A percentile compares a stretch with the other conserved stretches of the same genome.
phyloP scores from a whole-genome alignment of 2,888 invertebrate species.

The Dasysyrphus tricinctus region DNA sequence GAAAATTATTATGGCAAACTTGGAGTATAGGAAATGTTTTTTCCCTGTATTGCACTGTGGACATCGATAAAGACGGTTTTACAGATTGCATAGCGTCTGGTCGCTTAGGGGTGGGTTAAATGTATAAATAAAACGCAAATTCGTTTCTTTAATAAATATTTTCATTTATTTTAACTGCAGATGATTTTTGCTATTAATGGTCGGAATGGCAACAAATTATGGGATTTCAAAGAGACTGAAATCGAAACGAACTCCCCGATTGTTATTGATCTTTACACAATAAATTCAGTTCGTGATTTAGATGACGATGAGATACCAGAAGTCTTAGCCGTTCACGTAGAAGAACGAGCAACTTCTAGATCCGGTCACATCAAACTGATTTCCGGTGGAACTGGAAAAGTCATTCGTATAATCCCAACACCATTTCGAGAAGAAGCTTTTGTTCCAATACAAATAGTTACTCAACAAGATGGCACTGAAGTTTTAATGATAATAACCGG shows the following conservation, averaged over 20 bases:
- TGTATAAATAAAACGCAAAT: neutral
- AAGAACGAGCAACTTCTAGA: conserved; percentile 84
- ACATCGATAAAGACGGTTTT: conserved; percentile 88
- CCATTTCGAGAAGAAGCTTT: conserved; percentile 88
- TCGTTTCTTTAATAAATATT: neutral
- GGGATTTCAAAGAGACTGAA: conserved; percentile 84
- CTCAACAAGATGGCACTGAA: conserved; percentile 86
- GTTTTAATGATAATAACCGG: conserved; percentile 89
- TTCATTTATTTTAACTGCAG: conserved; percentile 79
- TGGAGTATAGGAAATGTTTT: conserved; percentile 90
- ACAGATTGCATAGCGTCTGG: conserved; percentile 90
- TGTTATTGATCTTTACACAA: conserved; percentile 87
- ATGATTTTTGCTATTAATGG: conserved; percentile 88
- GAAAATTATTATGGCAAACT: conserved; percentile 89
- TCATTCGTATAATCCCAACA: conserved; percentile 86
- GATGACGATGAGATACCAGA: conserved; percentile 89
- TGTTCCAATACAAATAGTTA: conserved; percentile 88
- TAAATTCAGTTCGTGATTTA: conserved; percentile 88
- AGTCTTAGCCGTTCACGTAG: conserved; percentile 88
- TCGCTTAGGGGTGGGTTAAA: conserved; percentile 88
- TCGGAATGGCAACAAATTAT: conserved; percentile 87
- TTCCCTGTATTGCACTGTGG: conserved; percentile 88
- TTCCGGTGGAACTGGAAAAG: conserved; percentile 88
- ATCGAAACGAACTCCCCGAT: conserved; percentile 84
- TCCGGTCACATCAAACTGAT: conserved; percentile 88